phyloP scores from a whole-genome alignment of 2,888 invertebrate genomes.

The Lumbricus terrestris region DNA sequence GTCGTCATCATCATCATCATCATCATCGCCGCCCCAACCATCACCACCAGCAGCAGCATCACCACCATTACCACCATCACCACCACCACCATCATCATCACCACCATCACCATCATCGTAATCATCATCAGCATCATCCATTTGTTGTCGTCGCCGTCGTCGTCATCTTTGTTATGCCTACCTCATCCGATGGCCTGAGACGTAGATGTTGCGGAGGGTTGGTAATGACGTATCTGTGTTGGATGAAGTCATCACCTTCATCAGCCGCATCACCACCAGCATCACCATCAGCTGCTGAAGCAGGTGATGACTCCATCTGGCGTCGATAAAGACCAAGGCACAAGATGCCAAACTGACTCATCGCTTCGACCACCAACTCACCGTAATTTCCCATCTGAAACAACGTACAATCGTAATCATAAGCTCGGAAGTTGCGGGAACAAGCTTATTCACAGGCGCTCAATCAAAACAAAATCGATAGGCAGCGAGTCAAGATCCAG shows the following conservation, averaged over 20 bases:
- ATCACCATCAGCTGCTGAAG: conserved; percentile 67
- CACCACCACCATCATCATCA: background rate
- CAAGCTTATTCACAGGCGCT: too few relatives aligned
- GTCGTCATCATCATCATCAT: too few relatives aligned
- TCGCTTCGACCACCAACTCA: conserved; percentile 34
- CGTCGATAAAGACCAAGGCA: conserved; percentile 42
- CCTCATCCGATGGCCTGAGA: conserved; percentile 94
- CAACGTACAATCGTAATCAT: too few relatives aligned
- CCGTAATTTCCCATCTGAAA: conserved; percentile 62
- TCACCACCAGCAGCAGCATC: too few relatives aligned
- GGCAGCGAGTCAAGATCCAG: too few relatives aligned
- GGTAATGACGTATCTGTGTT: conserved; percentile 95
- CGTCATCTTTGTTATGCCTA: background rate
- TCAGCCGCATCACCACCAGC: background rate
- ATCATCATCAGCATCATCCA: background rate
- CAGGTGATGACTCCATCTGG: conserved; percentile 18
- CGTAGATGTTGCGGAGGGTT: conserved; percentile 98
- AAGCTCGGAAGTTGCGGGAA: too few relatives aligned
- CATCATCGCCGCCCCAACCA: too few relatives aligned
- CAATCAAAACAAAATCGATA: too few relatives aligned
- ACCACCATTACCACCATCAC: too few relatives aligned
- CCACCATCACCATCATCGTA: too few relatives aligned
- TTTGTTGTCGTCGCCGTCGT: background rate
- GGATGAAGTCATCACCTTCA: background rate
- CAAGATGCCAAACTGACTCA: conserved; percentile 36